Conservation (phyloP, 2,797 vertebrate species). For the Darevskia mixta region DNA sequence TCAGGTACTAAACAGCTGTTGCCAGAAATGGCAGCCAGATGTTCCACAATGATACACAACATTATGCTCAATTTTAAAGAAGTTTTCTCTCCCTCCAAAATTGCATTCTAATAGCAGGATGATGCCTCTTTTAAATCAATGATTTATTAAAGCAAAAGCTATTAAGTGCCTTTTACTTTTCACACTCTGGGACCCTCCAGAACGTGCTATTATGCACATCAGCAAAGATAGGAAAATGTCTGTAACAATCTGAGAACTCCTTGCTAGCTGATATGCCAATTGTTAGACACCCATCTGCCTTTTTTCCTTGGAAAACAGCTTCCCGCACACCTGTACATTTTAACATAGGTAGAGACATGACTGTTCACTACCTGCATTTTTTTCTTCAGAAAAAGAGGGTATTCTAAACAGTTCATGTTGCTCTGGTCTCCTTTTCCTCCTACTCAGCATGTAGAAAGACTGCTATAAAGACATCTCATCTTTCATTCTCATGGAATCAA, state of each 20-base stretch:
- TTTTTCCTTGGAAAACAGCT: conserved; percentile 13
- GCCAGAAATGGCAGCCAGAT: conserved; percentile 78
- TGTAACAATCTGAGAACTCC: conserved; percentile 43
- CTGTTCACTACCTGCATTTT: neutral
- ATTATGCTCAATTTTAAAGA: conserved; percentile 75
- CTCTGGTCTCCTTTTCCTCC: neutral
- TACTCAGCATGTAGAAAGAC: neutral
- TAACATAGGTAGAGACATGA: neutral
- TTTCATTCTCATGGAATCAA: neutral
- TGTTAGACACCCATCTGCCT: conserved; percentile 48
- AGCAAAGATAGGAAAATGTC: conserved; percentile 48
- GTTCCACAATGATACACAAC: conserved; percentile 79
- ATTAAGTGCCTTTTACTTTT: conserved; percentile 66
- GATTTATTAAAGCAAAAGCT: conserved; percentile 78
- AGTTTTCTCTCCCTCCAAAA: conserved; percentile 52
- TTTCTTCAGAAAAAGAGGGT: conserved; percentile 1
- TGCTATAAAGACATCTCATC: neutral
- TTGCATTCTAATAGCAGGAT: conserved; percentile 74
- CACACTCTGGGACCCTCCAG: conserved; percentile 63
- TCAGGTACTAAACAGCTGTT: conserved; percentile 82
- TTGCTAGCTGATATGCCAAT: conserved; percentile 26
- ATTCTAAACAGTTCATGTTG: neutral
- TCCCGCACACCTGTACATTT: conserved; percentile 36
- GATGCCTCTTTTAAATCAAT: conserved; percentile 65
- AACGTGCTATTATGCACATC: conserved; percentile 43